Evolutionary conservation across 2,797 vertebrate species (phyloP), one percentile per base, ranked within the genome.

Genomic region (Mormyrops attenuatus): DNA sequence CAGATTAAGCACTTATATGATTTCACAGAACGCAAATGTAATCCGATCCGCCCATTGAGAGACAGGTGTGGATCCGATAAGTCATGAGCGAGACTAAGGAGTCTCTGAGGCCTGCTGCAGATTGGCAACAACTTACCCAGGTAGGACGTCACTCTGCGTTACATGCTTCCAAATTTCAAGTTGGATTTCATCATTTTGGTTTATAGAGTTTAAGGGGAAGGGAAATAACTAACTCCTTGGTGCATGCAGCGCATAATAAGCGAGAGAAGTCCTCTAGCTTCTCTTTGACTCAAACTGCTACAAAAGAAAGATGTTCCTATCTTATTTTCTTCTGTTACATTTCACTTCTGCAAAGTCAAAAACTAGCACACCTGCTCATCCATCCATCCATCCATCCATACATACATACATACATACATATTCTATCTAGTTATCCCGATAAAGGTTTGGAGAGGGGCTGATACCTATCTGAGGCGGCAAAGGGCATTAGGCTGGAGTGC

Each of bases 1-100:
- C 90, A 87, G 89, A 90, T 90, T 84, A 91, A 92, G 77, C 92
- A 91, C 90, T 92, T 93, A 91, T 93, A 93, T 94, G 91, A 92
- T 94, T 93, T 93, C 88, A 92, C 90, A 89, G 91, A 77, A 66
- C 90, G 63, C 87, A 89, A 88, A 80, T 63, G 80, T 88, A 69
- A 89, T 89, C 86, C 41, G n/a, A 88, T 86, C 34, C 87, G 52
- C 11, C 63, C 38, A 50, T 60, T 22, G 13, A 69, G 80, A 38
- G 47, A 11, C 63, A 87, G 84, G 63, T 87, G 89, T n/a, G 26
- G 15, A 63, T 44, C 44, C 26, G 44, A 66, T 66, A 63, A 87
- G 84, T 49, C 7, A 2, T 49, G 20, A 88, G n/a, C 0, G 87
- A 69, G 6, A 69, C 57, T 57, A 47, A 41, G 38, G 34, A 26